A percentile compares a stretch with the other conserved stretches of the same genome.
phyloP scores from a whole-genome alignment of 2,888 invertebrate genomes.

The Leucoptera coffeella region DNA sequence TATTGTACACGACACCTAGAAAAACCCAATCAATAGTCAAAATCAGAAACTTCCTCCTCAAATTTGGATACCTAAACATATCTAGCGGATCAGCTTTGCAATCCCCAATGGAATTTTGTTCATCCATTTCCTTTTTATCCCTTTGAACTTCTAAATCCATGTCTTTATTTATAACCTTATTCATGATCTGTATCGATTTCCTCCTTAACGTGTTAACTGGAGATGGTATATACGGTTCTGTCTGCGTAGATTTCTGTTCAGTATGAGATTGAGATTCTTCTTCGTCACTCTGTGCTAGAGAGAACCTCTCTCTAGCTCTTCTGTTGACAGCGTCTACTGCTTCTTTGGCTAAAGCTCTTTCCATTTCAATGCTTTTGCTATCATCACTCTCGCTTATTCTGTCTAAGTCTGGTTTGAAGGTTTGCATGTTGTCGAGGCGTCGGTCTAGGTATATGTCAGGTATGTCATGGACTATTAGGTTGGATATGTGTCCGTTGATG shows the following conservation, averaged over 20 bases:
- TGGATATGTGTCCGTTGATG: conserved; percentile 19
- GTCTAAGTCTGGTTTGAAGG: conserved; percentile 23
- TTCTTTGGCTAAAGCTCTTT: conserved; percentile 22
- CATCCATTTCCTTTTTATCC: conserved; percentile 32
- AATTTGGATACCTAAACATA: conserved; percentile 58
- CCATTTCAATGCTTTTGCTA: conserved; percentile 17
- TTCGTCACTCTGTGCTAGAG: conserved; percentile 5
- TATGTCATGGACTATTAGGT: conserved; percentile 10
- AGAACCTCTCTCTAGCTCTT: conserved; percentile 14
- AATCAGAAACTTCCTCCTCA: conserved; percentile 59
- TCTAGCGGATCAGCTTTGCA: conserved; percentile 56
- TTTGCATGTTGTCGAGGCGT: conserved; percentile 31
- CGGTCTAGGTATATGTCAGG: conserved; percentile 19
- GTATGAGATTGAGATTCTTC: conserved; percentile 15
- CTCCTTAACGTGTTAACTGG: conserved; percentile 22
- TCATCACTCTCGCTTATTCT: conserved; percentile 18
- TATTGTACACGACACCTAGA: conserved; percentile 63
- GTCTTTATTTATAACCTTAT: conserved; percentile 23
- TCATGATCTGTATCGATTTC: conserved; percentile 28
- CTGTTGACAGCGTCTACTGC: conserved; percentile 25
- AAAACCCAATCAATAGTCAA: conserved; percentile 62
- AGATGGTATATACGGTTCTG: conserved; percentile 16
- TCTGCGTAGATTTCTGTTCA: conserved; percentile 23
- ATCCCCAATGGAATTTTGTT: conserved; percentile 36
- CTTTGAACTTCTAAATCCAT: conserved; percentile 17